Evolutionary conservation across 2,113 vertebrate species (phyloP).

Genomic region (Tringa solitaria): DNA sequence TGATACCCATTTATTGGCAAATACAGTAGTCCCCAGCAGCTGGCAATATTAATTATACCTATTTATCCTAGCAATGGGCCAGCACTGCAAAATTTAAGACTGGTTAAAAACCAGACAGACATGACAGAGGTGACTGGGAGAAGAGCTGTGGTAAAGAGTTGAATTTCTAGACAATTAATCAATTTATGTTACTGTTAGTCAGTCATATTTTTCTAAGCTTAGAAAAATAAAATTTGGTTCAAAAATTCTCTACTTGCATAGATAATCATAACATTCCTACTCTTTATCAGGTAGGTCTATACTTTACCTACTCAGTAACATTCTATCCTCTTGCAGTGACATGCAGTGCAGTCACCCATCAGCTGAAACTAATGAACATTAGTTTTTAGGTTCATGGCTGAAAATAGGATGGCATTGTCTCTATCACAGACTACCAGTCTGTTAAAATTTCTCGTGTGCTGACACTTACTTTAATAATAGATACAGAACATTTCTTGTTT

Average conservation of each 20-base stretch:
- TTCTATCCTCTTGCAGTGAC: background rate
- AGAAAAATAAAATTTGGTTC: background rate
- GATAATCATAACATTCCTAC: background rate
- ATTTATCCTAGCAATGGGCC: background rate
- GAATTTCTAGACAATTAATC: background rate
- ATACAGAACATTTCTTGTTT: background rate
- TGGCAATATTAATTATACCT: constrained; percentile 37
- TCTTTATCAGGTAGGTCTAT: background rate
- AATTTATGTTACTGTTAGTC: background rate
- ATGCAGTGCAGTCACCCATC: background rate
- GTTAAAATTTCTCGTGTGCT: background rate
- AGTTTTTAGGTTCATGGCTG: background rate
- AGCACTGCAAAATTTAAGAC: background rate
- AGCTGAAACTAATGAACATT: background rate
- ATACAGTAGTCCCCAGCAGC: constrained; percentile 1
- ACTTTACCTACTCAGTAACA: background rate
- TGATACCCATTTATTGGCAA: constrained; percentile 18
- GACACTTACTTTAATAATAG: background rate
- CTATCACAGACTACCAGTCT: background rate
- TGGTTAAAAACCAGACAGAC: background rate
- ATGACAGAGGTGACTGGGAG: background rate
- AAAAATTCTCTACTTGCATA: background rate
- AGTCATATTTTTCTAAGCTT: background rate
- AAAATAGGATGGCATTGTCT: background rate
- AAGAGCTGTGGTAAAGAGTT: background rate